Evolutionary conservation across 2,888 invertebrate genomes (phyloP).

Genomic region (Mystacides longicornis): DNA sequence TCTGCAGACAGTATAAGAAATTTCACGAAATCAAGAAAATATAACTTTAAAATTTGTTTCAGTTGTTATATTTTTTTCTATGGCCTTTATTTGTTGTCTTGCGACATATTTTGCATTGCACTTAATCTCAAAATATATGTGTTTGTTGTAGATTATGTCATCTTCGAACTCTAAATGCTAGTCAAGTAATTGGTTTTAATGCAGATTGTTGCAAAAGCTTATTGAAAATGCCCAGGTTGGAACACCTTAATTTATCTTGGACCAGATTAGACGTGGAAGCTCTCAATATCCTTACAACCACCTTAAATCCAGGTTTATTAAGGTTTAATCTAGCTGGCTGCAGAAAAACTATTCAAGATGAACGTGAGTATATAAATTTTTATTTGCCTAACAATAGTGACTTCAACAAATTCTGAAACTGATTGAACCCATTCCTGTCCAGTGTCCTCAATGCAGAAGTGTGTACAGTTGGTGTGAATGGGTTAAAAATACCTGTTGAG

Average conservation of each 20-base stretch:
- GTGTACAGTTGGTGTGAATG: no score
- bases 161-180: conserved; percentile 19
- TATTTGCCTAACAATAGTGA: not conserved
- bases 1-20: not conserved
- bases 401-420: no score
- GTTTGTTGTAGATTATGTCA: conserved; percentile 1
- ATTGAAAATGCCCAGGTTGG: conserved; percentile 24
- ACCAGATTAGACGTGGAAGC: conserved; percentile 56
- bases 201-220: not conserved
- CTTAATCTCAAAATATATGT: no score
- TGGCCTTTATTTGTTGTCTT: no score
- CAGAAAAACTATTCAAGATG: conserved; percentile 64
- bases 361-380: conserved; percentile 45
- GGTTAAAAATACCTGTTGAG: no score
- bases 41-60: no score
- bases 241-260: conserved; percentile 78
- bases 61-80: no score
- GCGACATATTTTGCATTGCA: no score
- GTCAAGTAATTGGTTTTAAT: conserved; percentile 12
- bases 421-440: no score
- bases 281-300: conserved; percentile 45
- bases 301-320: conserved; percentile 57
- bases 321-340: conserved; percentile 80
- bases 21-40: no score
- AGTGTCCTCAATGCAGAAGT: no score